Percentiles rank a stretch among this genome's conserved stretches.
Evolutionary conservation across 2,797 vertebrate species (phyloP).

Genomic region (Tamandua tetradactyla): DNA sequence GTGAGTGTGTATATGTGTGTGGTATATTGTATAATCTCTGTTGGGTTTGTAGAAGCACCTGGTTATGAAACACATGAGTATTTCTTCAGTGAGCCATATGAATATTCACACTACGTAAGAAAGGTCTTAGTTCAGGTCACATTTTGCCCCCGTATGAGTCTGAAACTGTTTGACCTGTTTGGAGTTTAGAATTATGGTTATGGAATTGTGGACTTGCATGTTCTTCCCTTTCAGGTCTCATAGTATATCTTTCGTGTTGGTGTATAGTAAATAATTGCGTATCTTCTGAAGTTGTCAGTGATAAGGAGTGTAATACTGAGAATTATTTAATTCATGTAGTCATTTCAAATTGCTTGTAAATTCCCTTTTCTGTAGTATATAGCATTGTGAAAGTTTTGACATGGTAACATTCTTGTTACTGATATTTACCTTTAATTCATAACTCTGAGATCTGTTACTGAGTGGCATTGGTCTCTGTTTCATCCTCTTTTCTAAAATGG

Average conservation of each 20-base stretch:
- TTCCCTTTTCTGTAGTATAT: constrained; percentile 25
- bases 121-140: background rate
- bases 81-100: background rate
- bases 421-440: constrained; percentile 5
- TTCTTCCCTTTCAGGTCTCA: background rate
- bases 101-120: constrained; percentile 10
- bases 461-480: constrained; percentile 34
- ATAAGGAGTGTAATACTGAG: background rate
- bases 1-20: background rate
- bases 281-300: background rate
- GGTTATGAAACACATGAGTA: background rate
- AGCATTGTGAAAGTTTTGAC: constrained; percentile 36
- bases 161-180: background rate
- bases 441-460: background rate
- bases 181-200: constrained; percentile 5
- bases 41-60: background rate
- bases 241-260: background rate
- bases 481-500: background rate
- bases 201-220: background rate
- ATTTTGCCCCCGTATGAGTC: background rate
- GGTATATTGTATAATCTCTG: background rate
- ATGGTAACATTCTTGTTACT: background rate
- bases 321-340: constrained; percentile 1
- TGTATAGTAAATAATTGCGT: background rate
- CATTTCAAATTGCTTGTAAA: background rate